Evolutionary conservation across 2,888 invertebrate species (phyloP), one percentile per base, ranked within the genome.

Genomic region (Pilophorus perplexus): DNA sequence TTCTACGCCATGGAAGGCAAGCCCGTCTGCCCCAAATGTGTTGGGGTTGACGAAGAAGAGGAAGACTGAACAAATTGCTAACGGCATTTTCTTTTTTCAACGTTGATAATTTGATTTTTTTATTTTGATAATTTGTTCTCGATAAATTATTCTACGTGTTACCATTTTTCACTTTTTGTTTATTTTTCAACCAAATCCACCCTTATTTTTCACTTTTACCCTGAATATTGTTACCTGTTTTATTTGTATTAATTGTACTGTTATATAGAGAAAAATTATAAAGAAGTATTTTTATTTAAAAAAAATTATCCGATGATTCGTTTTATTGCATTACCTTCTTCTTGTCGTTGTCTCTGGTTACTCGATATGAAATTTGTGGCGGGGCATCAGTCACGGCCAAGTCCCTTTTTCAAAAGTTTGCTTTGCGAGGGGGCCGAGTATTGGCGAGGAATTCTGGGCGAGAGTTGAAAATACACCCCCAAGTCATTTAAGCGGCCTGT

Each of bases 1-100:
- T 96, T 96, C 84, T 96, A 94, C 81, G 94, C 94, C 74, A 92
- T 94, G 85, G 95, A 96, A 81, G 93, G 93, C 75, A 90, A 93
- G 79, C 96, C 95, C 40, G 94, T 95, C 76, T 97, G 96, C 82
- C 93, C 92, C 67, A 85, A 86, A 80, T 93, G 93, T 81, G 90
- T 90, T 77, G 93, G 93, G 75, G 89, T 90, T 73, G 93, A 93
- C 75, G 93, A 93, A 76, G 91, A 91, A 75, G 90, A 82, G 72
- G 82, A 82, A 70, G 82, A 81, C 62, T 73, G 74, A 70, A 70
- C 66, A 52, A 42, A 60, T 38, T n/a, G n/a, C n/a, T n/a, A n/a
- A n/a, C n/a, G n/a, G n/a, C n/a, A n/a, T n/a, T n/a, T n/a, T n/a
- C n/a, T n/a, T n/a, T n/a, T n/a, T n/a, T n/a, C n/a, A n/a, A n/a